Base-by-base conservation (phyloP, 2,888 invertebrate genomes). In the Sepioteuthis lessoniana region DNA sequence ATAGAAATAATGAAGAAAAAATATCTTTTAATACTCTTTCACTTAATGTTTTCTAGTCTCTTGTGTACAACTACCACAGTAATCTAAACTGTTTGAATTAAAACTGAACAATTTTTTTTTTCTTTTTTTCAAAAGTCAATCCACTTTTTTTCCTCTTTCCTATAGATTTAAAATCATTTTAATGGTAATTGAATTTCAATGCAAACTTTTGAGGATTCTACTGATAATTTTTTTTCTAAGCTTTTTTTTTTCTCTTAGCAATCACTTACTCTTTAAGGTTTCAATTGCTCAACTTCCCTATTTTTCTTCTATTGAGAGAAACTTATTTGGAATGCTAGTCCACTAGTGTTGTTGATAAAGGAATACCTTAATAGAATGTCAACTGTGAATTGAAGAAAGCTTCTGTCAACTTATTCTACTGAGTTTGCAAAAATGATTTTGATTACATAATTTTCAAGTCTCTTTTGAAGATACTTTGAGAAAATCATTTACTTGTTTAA, bases 341-440 rank as follows among this genome's bases (percentile, higher is more conserved):
- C n/a, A 76, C 76, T 76, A 76, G 16, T n/a, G 76, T 76, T 76
- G 76, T 76, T 76, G n/a, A 76, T 76, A n/a, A 76, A 76, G 76
- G 1, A 76, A 76, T 13, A 76, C 35, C n/a, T 76, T 0, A 76
- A n/a, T 76, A n/a, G 25, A 55, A 55, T 55, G 55, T 55, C n/a
- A n/a, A 55, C 19, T 21, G 5, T 25, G 25, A 55, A 55, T 19
- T 50, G 50, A 19, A 50, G 50, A 50, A 8, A n/a, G n/a, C n/a
- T n/a, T n/a, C n/a, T n/a, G n/a, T n/a, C n/a, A n/a, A n/a, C n/a
- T n/a, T n/a, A n/a, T n/a, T n/a, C n/a, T n/a, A n/a, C n/a, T n/a
- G n/a, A n/a, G n/a, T n/a, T n/a, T n/a, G n/a, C n/a, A n/a, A n/a
- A n/a, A n/a, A n/a, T n/a, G n/a, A n/a, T n/a, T n/a, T n/a, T n/a